Conservation (phyloP, 2,888 invertebrate genomes). For the Syrista parreyssii region DNA sequence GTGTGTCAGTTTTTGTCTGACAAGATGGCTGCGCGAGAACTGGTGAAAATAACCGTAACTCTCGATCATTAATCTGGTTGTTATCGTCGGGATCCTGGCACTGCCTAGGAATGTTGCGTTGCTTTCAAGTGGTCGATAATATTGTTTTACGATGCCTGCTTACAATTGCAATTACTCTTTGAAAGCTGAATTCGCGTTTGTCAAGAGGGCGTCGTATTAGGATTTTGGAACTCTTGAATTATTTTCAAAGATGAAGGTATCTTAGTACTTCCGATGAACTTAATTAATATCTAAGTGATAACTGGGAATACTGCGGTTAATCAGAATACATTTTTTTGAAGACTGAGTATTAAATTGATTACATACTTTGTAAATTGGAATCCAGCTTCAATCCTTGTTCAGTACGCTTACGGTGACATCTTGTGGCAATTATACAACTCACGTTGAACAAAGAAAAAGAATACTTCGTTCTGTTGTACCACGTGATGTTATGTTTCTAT, state of each 20-base stretch:
- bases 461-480: not conserved
- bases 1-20: not conserved
- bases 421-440: not conserved
- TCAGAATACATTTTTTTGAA: not conserved
- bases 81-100: not conserved
- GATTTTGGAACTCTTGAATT: not conserved
- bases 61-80: not conserved
- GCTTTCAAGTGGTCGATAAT: not conserved
- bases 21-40: not conserved
- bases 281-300: not conserved
- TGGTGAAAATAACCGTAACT: not conserved
- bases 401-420: not conserved
- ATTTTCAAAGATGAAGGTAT: not conserved
- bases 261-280: not conserved
- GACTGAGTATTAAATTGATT: not conserved
- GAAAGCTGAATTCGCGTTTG: not conserved
- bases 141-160: not conserved
- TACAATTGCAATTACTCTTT: not conserved
- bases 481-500: not conserved
- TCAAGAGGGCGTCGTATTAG: not conserved
- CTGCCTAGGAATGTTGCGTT: not conserved
- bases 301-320: not conserved
- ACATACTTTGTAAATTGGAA: not conserved
- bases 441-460: not conserved
- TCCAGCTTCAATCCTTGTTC: not conserved